Evolutionary conservation across 1,140 invertebrate species (phyloP).

Genomic region (Acyrthosiphon pisum): DNA sequence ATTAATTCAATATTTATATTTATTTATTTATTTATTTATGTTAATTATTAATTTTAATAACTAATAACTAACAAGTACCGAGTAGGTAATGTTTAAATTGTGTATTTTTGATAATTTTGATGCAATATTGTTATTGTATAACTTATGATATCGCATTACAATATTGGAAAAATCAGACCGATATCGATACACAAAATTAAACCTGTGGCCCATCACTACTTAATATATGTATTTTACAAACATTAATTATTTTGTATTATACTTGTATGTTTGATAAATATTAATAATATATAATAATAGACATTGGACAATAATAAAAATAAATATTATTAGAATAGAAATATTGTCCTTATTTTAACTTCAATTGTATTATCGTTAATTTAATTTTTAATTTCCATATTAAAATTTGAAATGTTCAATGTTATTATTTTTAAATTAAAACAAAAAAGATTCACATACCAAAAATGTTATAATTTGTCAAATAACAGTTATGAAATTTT

Average conservation of each 20-base stretch:
- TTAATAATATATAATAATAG: background rate
- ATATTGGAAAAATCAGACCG: too few species aligned
- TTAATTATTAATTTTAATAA: too few species aligned
- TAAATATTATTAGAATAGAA: background rate
- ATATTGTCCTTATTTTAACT: background rate
- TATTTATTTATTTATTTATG: too few species aligned
- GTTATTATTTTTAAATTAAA: background rate
- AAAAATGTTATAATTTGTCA: background rate
- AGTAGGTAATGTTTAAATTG: too few species aligned
- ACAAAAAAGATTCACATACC: background rate
- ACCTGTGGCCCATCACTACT: too few species aligned
- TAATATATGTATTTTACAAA: background rate
- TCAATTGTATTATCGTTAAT: background rate
- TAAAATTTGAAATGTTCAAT: background rate
- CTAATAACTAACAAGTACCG: too few species aligned
- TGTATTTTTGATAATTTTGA: too few species aligned
- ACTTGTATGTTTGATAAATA: background rate
- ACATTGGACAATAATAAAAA: background rate
- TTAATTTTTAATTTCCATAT: background rate
- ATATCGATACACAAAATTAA: too few species aligned
- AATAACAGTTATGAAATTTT: background rate
- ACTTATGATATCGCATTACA: too few species aligned
- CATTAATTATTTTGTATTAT: background rate
- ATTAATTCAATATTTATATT: too few species aligned
- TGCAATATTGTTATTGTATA: too few species aligned